Base-by-base conservation (phyloP, 1,140 invertebrate genomes). In the Lepidotrigona ventralis region DNA sequence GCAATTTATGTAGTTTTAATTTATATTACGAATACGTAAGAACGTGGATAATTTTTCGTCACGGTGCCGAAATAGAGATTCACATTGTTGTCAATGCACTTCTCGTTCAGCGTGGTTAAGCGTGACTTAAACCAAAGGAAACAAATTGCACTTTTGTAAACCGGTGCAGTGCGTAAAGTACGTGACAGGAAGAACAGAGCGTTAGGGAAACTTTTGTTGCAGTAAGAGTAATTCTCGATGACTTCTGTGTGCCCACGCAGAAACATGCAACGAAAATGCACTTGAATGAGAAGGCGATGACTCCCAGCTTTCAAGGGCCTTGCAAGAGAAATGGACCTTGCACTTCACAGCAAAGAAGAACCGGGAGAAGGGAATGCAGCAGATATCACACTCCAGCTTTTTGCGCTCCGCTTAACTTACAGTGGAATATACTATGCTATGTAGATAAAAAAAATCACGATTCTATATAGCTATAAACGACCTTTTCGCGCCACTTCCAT, bases 241-340 rank as follows among this genome's bases (percentile, higher is more conserved):
- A 66, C 60, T 60, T 68, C 21, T 63, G 63, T 77, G 58, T 83
- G n/a, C n/a, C 80, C 80, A 83, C 70, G 68, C 54, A 78, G 80
- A 83, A n/a, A 63, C 46, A 73, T 79, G 64, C 58, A 86, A 73
- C 78, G 29, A 39, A 72, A 88, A 84, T 72, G 64, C 71, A 66
- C 77, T 60, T 71, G 66, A 80, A 78, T 64, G 58, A 83, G 26
- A 86, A 83, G 76, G 21, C 56, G 82, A 78, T 73, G 75, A 79
- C 77, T 70, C 66, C 79, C 79, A 87, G 79, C 75, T 85, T 23
- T 79, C 64, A 79, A 74, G 58, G 46, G 82, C 71, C 74, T 72
- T 66, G 54, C 53, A 53, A 33, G 39, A 81, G 79, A 81, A 78
- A 60, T 68, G 39, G 39, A 9, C 39, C 39, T 46, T 46, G 68